Percentiles rank a stretch among this genome's conserved stretches.
These are phyloP conservation scores for Stratiolaelaps scimitus DNA, from an alignment of 1,140 invertebrate species.

Conservation along the genomic window DNA sequence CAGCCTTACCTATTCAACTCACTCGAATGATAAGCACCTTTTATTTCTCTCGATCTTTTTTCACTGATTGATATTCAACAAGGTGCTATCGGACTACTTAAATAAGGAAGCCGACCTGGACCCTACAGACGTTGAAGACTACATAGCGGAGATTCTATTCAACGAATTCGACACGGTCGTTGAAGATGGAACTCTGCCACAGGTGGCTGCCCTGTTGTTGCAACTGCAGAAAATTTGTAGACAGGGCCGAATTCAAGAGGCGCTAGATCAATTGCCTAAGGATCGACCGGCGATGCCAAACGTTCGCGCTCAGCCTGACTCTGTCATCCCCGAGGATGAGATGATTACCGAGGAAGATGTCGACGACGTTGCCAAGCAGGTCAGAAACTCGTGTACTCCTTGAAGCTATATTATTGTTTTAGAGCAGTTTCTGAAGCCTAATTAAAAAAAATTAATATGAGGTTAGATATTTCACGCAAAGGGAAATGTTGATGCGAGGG, in stretches of 20 bases:
- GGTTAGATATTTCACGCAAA: no score
- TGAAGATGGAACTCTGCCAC: constrained; percentile 6
- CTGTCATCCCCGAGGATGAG: not conserved
- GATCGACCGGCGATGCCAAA: not conserved
- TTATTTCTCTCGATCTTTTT: not conserved
- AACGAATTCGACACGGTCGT: constrained; percentile 14
- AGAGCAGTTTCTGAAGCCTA: no score
- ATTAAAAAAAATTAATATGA: no score
- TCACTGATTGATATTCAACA: no score
- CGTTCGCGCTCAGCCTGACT: not conserved
- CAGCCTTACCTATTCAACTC: no score
- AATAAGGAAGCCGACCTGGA: constrained; percentile 3
- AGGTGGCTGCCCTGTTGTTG: not conserved
- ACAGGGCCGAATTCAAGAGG: not conserved
- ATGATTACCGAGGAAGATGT: not conserved
- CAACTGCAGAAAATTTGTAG: not conserved
- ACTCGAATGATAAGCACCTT: no score
- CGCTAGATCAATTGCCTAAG: constrained; percentile 12
- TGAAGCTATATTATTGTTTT: no score
- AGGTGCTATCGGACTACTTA: not conserved
- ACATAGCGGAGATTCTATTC: not conserved
- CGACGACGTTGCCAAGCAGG: not conserved
- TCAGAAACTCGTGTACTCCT: no score
- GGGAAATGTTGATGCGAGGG: no score
- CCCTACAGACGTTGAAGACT: constrained; percentile 1